These are phyloP conservation scores for Numida meleagris DNA, from an alignment of 2,113 vertebrate species.

Conservation along the genomic window DNA sequence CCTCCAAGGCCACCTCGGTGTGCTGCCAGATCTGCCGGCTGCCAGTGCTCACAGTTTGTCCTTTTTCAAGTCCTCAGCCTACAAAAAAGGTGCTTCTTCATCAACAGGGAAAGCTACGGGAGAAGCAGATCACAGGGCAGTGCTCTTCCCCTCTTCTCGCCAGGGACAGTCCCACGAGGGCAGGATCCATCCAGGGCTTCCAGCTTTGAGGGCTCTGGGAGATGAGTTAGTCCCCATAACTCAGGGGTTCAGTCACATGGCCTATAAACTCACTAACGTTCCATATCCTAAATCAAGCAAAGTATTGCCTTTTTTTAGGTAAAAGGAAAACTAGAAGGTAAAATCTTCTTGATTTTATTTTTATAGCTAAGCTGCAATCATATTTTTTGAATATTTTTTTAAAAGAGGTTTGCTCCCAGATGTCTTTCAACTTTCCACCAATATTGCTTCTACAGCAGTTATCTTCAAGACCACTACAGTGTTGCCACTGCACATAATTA, in stretches of 20 bases:
- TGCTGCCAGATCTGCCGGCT: neutral
- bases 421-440: conserved; percentile 10
- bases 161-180: neutral
- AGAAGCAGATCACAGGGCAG: neutral
- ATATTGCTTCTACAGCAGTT: neutral
- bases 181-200: neutral
- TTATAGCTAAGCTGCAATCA: neutral
- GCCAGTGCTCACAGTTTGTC: neutral
- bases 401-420: neutral
- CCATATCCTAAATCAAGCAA: neutral
- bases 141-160: neutral
- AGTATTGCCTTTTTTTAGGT: neutral
- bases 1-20: neutral
- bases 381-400: neutral
- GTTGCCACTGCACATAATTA: conserved; percentile 35
- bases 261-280: neutral
- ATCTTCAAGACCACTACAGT: conserved; percentile 32
- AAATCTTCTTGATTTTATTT: neutral
- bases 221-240: neutral
- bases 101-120: neutral
- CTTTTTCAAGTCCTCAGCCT: neutral
- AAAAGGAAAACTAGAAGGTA: neutral
- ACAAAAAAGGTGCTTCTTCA: neutral
- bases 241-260: neutral
- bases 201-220: neutral